Evolutionary conservation across 2,113 vertebrate genomes (phyloP).

Genomic region (Poeciliopsis prolifica): DNA sequence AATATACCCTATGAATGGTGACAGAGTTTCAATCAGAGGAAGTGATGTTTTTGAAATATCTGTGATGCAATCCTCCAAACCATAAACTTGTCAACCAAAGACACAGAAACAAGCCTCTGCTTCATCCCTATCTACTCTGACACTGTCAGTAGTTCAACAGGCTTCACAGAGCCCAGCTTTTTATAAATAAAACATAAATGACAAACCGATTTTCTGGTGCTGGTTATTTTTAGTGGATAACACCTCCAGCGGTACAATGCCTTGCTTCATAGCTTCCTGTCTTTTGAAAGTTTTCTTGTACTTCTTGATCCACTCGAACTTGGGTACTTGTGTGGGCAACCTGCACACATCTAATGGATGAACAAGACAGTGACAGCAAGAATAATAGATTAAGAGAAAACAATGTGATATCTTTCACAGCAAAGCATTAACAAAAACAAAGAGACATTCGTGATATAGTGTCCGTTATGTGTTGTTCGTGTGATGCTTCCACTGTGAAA

Average conservation of each 20-base stretch:
- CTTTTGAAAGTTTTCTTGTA: conserved; percentile 65
- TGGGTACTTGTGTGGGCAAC: conserved; percentile 55
- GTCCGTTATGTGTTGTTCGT: neutral
- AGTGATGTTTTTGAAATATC: conserved; percentile 22
- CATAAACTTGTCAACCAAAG: neutral
- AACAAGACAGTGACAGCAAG: neutral
- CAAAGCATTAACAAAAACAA: neutral
- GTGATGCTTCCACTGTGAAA: conserved; percentile 10
- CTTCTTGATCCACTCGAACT: conserved; percentile 81
- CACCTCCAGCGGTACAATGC: conserved; percentile 15
- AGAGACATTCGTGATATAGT: neutral
- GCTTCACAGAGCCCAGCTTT: neutral
- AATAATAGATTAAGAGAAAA: neutral
- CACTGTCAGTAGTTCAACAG: neutral
- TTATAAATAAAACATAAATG: conserved; percentile 1
- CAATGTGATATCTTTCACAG: neutral
- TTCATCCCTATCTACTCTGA: neutral
- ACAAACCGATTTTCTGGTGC: conserved; percentile 67
- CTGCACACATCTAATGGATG: conserved; percentile 74
- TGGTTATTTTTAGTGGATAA: conserved; percentile 50
- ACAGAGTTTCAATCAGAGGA: conserved; percentile 16
- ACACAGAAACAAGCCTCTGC: neutral
- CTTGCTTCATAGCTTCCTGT: conserved; percentile 39
- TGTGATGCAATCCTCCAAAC: conserved; percentile 5
- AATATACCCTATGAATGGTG: neutral